Base-by-base conservation (phyloP, 2,888 invertebrate genomes). In the Aproaerema taeniolella region DNA sequence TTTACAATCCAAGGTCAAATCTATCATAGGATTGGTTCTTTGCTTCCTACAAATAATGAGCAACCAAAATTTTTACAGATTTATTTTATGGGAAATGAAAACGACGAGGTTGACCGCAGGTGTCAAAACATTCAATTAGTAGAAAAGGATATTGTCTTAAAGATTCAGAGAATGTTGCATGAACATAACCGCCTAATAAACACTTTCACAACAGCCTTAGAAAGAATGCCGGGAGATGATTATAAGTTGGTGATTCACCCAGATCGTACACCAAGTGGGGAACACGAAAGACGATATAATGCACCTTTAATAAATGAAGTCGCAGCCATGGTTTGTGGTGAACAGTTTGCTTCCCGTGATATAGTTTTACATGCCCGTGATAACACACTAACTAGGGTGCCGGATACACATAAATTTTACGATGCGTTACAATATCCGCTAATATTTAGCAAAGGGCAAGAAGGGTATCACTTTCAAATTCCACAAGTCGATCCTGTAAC, bases 81-180 rank as follows among this genome's bases (percentile, higher is more conserved):
- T 38, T 45, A 48, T 42, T 48, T 47, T 16, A 39, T 43, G 45
- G 45, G 47, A 35, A 37, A 50, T 44, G 32, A 37, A 45, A 37
- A 35, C 34, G 32, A 37, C 16, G 24, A 43, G 38, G 38, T 32
- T 40, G 38, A 42, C 40, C 34, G 39, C 20, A 37, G 43, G 26
- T 42, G 31, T 35, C 34, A 42, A 35, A 30, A 41, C 33, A 42
- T 39, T 31, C 31, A 12, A 32, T 31, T 32, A 11, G 16, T 28
- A 1, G 15, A 36, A 28, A 38, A 11, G 8, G 6, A 13, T 2
- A 36, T 35, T 35, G 39, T 36, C 2, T 3, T 6, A 33, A 45
- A 58, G 45, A 41, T 59, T 38, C 55, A 59, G 43, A 45, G 47
- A 44, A 39, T 58, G 37, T 39, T 58, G 24, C 46, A 59, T 39